Evolutionary conservation across 92 coral and sea anemone genomes (phyloP), one percentile per base, ranked within the genome.

Genomic region (Heteractis magnifica): DNA sequence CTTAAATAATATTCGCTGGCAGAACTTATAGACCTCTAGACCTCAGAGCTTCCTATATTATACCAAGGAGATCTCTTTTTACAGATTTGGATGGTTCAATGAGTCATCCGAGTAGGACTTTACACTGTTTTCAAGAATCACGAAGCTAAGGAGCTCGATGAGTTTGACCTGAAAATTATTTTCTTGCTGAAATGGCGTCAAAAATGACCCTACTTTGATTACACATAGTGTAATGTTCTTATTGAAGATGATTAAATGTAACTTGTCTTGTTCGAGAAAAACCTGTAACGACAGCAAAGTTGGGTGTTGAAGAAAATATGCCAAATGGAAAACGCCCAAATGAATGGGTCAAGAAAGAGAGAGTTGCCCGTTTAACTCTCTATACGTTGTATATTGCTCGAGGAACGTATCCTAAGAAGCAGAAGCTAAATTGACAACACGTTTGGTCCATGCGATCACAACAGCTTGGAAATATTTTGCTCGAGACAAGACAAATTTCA

Each of bases 211-310:
- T 79, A 79, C 82, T 19, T 59, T 23, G 34, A 16, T 34, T 79
- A 79, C 82, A 79, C 82, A 79, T 44, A 21, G 82, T 79, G 82
- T 79, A 79, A 49, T 79, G 71, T 26, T 26, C 73, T 19, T 10
- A 20, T 68, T 68, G 73, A 68, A 68, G 48, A 68, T 23, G 73
- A 68, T 68, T 68, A 20, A 19, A 64, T 19, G 71, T 19, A 64
- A 64, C 71, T 64, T 8, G 71, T 16, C 23, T 15, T 19, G n/a
- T 65, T 2, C 6, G 49, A 26, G 23, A 68, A 20, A 21, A 21
- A 53, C 13, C 9, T 53, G 58, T 8, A 53, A 53, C 13, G 58
- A 8, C 13, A 8, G 44, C 44, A 34, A 53, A 53, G 58, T 53
- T 0, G 9, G 58, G 58, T 1, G 13, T 53, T 53, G 58, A 8